These are phyloP conservation scores for Pterostichus niger DNA, from an alignment of 2,888 invertebrate genomes.

Conservation along the genomic window DNA sequence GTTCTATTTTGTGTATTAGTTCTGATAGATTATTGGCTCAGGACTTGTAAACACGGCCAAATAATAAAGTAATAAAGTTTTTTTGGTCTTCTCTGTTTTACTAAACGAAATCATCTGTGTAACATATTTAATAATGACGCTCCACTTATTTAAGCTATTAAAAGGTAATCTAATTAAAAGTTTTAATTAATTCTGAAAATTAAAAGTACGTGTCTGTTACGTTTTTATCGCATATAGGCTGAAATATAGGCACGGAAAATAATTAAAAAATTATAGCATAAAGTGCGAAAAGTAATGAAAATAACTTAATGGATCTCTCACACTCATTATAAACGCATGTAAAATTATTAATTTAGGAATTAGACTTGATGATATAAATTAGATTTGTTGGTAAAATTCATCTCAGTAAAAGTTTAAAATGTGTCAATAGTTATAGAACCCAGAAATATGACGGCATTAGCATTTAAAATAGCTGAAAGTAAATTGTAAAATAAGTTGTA, in stretches of 20 bases:
- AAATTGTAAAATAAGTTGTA: neutral
- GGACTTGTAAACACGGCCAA: no score
- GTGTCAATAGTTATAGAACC: neutral
- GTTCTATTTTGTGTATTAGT: no score
- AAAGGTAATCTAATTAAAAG: constrained; percentile 44
- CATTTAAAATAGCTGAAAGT: neutral
- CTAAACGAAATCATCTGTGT: neutral
- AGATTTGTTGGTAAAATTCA: neutral
- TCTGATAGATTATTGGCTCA: no score
- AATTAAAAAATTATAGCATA: constrained; percentile 36
- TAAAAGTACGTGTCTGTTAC: constrained; percentile 26
- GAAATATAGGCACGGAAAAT: constrained; percentile 11
- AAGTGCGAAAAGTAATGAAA: constrained; percentile 14
- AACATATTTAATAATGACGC: constrained; percentile 14
- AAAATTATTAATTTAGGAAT: constrained; percentile 15
- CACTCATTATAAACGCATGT: neutral
- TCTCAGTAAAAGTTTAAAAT: constrained; percentile 7
- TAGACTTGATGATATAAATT: constrained; percentile 12
- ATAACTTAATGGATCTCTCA: neutral
- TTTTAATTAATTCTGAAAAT: constrained; percentile 49
- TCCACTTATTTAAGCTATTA: constrained; percentile 19
- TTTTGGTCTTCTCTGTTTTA: no score
- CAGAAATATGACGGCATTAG: constrained; percentile 4
- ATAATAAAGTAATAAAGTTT: no score
- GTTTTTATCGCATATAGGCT: neutral